Evolutionary conservation across 2,888 invertebrate species (phyloP).

Genomic region (Brachylomia viminalis): DNA sequence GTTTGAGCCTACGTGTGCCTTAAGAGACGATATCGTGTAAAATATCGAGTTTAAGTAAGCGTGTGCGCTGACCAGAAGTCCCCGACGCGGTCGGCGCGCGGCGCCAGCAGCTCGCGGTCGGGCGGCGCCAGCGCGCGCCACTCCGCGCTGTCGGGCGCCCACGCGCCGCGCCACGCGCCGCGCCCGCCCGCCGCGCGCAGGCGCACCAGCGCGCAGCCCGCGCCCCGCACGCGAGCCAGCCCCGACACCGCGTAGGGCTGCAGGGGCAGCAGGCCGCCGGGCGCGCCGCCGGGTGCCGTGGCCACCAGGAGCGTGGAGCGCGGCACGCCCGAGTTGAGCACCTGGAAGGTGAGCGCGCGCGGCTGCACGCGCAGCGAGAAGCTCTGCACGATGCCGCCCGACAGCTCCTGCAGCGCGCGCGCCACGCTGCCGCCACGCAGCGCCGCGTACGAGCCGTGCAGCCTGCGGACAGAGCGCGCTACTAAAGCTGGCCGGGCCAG

Average conservation of each 20-base stretch:
- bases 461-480: constrained; percentile 77
- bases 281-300: constrained; percentile 53
- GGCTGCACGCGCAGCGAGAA: constrained; percentile 92
- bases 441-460: constrained; percentile 93
- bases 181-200: constrained; percentile 90
- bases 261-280: constrained; percentile 92
- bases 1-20: not conserved
- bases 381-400: constrained; percentile 94
- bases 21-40: not conserved
- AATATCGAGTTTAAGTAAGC: not conserved
- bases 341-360: constrained; percentile 92
- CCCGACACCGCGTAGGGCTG: constrained; percentile 93
- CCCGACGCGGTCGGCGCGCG: constrained; percentile 84
- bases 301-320: constrained; percentile 93
- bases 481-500: not conserved
- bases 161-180: constrained; percentile 93
- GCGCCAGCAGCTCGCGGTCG: constrained; percentile 91
- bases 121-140: constrained; percentile 92
- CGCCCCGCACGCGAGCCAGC: constrained; percentile 92
- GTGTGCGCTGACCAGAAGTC: constrained; percentile 72
- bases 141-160: constrained; percentile 93
- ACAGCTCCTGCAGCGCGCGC: constrained; percentile 93
- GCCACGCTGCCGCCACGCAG: constrained; percentile 90
- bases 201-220: constrained; percentile 89
- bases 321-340: constrained; percentile 93